Base-by-base conservation (phyloP, 2,113 vertebrate genomes). In the Marcusenius ussheri region DNA sequence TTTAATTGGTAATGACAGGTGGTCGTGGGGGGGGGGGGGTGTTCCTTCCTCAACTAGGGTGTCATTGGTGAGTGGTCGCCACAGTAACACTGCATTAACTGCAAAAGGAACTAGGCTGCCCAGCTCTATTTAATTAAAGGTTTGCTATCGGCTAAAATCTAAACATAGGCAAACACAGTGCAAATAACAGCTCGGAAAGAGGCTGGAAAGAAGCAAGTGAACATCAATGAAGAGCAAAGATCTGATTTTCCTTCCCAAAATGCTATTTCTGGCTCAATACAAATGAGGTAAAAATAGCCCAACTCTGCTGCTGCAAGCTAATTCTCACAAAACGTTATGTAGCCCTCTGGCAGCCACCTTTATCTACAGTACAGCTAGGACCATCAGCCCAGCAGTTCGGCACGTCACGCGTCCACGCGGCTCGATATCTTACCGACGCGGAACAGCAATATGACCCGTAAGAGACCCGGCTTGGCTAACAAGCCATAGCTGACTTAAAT, bases 1-100 rank as follows among this genome's bases (percentile, higher is more conserved):
- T 87, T 87, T 87, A 87, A 87, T 87, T 87, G 85, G 8, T 35
- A 56, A 87, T 87, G 45, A 86, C 83, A 86, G 83, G 47, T n/a
- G 62, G 58, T 62, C 24, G 6, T 24, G 1, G 49, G 13, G 13
- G 47, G 3, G 6, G 17, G 5, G 13, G 27, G 11, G 17, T 53
- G 56, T 39, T 27, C 85, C 47, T 31, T 49, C 47, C 13, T 49
- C 47, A 15, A 6, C 85, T 21, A 51, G 50, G 85, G 19, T 53
- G 46, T 35, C 47, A 87, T 35, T 77, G 70, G 35, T 77, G 70
- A 77, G 70, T 17, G 31, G 74, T 80, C 74, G 17, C 74, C 62
- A 70, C 24, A 24, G 19, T 84, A 83, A 83, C 35, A 47, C 39
- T 84, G 83, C 45, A 84, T 24, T 84, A 35, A 13, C 62, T 70